These are phyloP conservation scores for Tyrannus savana DNA, from an alignment of 2,113 vertebrate genomes.

Conservation along the genomic window DNA sequence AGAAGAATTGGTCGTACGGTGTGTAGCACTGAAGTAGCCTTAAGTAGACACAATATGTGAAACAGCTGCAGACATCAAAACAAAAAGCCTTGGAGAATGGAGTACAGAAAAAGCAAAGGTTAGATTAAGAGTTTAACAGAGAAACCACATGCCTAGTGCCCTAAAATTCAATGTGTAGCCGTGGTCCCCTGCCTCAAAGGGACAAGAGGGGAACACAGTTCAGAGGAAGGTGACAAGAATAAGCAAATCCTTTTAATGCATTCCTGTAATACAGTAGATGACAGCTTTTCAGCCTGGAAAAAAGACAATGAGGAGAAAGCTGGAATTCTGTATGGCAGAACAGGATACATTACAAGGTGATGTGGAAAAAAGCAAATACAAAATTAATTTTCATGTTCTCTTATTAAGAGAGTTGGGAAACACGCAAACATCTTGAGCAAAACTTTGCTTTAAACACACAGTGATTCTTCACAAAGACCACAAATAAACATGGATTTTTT, in stretches of 20 bases:
- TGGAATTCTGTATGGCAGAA: not conserved
- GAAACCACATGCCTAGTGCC: not conserved
- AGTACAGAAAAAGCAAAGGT: not conserved
- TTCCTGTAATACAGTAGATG: not conserved
- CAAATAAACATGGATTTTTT: not conserved
- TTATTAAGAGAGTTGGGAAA: not conserved
- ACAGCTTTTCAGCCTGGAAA: not conserved
- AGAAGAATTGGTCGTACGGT: not conserved
- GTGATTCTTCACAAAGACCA: not conserved
- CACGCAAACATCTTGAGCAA: not conserved
- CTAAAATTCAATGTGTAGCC: not conserved
- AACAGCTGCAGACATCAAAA: not conserved
- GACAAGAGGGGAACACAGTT: not conserved
- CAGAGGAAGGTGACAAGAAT: not conserved
- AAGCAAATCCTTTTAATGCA: not conserved
- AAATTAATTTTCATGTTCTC: not conserved
- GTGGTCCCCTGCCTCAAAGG: not conserved
- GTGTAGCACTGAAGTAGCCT: not conserved
- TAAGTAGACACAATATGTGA: not conserved
- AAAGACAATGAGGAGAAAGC: not conserved
- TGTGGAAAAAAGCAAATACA: not conserved
- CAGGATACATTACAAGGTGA: accelerated
- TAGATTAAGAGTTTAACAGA: not conserved
- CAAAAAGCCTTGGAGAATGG: not conserved
- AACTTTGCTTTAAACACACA: not conserved